These are phyloP conservation scores for Lichenostomus cassidix DNA, from an alignment of 2,113 vertebrate genomes.

Conservation along the genomic window DNA sequence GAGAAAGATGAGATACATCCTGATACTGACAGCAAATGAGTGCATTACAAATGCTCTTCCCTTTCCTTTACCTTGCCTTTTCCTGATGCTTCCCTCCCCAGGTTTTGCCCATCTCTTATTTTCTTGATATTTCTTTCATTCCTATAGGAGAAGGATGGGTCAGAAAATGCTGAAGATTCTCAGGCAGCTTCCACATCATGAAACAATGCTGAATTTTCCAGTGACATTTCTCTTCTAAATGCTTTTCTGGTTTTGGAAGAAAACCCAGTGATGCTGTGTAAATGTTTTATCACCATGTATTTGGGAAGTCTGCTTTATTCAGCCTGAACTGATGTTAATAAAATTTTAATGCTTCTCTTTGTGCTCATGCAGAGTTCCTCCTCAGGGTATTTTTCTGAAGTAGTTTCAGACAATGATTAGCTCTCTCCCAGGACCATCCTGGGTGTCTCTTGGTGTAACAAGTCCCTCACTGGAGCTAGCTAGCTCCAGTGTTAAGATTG, in stretches of 20 bases:
- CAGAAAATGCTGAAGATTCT: background rate
- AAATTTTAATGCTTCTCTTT: conserved; percentile 9
- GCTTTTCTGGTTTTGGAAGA: background rate
- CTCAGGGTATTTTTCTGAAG: conserved; percentile 6
- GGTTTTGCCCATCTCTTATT: background rate
- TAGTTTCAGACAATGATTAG: background rate
- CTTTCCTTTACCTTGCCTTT: background rate
- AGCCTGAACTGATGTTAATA: background rate
- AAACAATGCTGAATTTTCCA: background rate
- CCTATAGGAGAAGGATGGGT: background rate
- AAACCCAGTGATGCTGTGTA: background rate
- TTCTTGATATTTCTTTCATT: background rate
- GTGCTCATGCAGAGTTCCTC: background rate
- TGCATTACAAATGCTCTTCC: background rate
- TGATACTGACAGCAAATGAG: background rate
- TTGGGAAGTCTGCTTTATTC: conserved; percentile 14
- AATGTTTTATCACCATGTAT: conserved; percentile 16
- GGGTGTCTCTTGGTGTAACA: background rate
- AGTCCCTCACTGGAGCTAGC: background rate
- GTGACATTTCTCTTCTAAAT: background rate
- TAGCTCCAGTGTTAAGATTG: background rate
- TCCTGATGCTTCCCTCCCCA: background rate
- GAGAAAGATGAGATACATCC: background rate
- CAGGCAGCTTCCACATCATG: background rate
- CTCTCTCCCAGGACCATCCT: background rate